phyloP scores from a whole-genome alignment of 2,888 invertebrate genomes.

The Cheilosia vernalis region DNA sequence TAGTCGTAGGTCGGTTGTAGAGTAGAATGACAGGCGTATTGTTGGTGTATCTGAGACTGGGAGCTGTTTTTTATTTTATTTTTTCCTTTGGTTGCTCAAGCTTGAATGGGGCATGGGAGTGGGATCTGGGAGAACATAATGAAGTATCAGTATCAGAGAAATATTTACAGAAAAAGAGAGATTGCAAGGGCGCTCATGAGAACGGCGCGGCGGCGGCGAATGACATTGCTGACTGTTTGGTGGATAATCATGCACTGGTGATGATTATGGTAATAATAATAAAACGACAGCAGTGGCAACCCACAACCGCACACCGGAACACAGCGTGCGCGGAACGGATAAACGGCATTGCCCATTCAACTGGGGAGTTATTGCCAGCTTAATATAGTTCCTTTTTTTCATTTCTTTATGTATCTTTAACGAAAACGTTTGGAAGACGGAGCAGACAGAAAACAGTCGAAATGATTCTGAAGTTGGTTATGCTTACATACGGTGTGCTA shows the following conservation, averaged over 20 bases:
- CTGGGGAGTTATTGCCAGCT: slow-evolving; percentile 56
- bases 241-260: slow-evolving; percentile 68
- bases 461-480: slow-evolving; percentile 40
- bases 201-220: slow-evolving; percentile 20
- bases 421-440: slow-evolving; percentile 10
- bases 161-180: slow-evolving; percentile 31
- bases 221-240: slow-evolving; percentile 67
- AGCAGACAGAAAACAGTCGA: slow-evolving; percentile 8
- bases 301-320: slow-evolving; percentile 67
- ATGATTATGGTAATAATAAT: slow-evolving; percentile 72
- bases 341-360: slow-evolving; percentile 54
- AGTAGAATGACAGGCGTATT: slow-evolving; percentile 64
- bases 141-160: slow-evolving; percentile 51
- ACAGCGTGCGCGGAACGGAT: slow-evolving; percentile 61
- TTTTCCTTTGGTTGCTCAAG: not conserved
- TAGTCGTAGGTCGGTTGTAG: slow-evolving; percentile 75
- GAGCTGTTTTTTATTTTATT: slow-evolving; percentile 30
- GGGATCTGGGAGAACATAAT: slow-evolving; percentile 62
- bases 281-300: slow-evolving; percentile 66
- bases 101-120: slow-evolving; percentile 50
- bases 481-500: slow-evolving; percentile 7
- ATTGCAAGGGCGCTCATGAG: slow-evolving; percentile 54
- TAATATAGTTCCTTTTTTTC: slow-evolving; percentile 13
- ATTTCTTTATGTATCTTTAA: slow-evolving; percentile 11
- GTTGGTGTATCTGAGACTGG: slow-evolving; percentile 38